Evolutionary conservation across 2,113 vertebrate genomes (phyloP).

Genomic region (Solea senegalensis): DNA sequence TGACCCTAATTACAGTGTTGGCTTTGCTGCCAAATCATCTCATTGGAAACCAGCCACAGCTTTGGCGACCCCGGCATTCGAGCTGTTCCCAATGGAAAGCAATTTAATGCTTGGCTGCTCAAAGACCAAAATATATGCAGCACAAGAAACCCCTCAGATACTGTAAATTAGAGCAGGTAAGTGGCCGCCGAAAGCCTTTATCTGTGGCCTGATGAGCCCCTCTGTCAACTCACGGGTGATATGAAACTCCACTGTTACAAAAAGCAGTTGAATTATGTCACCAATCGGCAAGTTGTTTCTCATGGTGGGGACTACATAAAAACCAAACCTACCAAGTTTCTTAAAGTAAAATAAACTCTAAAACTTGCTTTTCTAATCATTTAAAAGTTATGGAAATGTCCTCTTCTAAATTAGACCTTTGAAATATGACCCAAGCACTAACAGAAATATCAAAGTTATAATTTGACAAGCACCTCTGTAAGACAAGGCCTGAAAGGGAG

Average conservation of each 20-base stretch:
- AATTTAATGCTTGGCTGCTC: constrained; percentile 88
- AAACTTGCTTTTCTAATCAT: background rate
- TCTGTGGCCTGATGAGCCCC: constrained; percentile 72
- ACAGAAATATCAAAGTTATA: no score
- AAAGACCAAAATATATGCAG: constrained; percentile 83
- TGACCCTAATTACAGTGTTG: constrained; percentile 74
- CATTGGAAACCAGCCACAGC: constrained; percentile 69
- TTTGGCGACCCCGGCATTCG: constrained; percentile 76
- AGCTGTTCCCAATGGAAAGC: constrained; percentile 85
- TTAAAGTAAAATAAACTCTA: no score
- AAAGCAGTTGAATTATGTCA: constrained; percentile 71
- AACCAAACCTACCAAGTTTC: no score
- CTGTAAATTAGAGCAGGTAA: constrained; percentile 83
- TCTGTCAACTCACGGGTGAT: constrained; percentile 76
- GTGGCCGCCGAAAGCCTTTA: constrained; percentile 76
- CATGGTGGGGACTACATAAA: constrained; percentile 7
- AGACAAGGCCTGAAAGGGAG: no score
- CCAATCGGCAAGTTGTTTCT: constrained; percentile 66
- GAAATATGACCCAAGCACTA: no score
- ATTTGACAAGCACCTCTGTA: no score
- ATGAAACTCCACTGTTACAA: constrained; percentile 70
- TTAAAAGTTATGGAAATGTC: no score
- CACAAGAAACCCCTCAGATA: constrained; percentile 79
- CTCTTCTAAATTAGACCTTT: no score
- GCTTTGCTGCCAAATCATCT: constrained; percentile 73